Percentiles rank a stretch among this genome's conserved stretches.
Conservation (phyloP, 2,888 invertebrate genomes). For the Branchellion lobata region DNA sequence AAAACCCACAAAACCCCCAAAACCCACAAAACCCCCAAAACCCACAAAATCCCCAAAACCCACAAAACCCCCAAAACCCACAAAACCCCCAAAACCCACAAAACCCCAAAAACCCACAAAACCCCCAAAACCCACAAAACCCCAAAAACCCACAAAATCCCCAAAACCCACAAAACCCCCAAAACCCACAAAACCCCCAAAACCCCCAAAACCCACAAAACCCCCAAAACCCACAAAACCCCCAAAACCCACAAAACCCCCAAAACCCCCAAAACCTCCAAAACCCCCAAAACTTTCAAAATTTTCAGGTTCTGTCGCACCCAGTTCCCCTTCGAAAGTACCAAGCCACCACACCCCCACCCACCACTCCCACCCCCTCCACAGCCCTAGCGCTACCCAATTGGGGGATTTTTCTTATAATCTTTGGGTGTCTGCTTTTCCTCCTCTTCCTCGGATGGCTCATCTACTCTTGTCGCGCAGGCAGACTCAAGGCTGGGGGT, state of each 20-base stretch:
- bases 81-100: too few species aligned
- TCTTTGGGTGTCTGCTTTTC: slow-evolving; percentile 39
- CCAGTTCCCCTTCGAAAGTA: not conserved
- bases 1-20: too few species aligned
- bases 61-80: too few species aligned
- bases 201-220: not conserved
- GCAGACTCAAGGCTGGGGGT: slow-evolving; percentile 24
- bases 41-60: too few species aligned
- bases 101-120: too few species aligned
- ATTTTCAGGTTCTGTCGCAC: slow-evolving; percentile 20
- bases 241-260: not conserved
- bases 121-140: not conserved
- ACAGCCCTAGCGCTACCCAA: slow-evolving; percentile 40
- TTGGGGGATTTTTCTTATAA: slow-evolving; percentile 47
- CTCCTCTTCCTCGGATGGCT: slow-evolving; percentile 46
- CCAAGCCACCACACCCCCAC: not conserved
- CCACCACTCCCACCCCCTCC: slow-evolving; percentile 13
- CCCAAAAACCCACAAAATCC: not conserved
- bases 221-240: not conserved
- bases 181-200: not conserved
- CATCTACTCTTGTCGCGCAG: slow-evolving; percentile 42
- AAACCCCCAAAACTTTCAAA: too few species aligned
- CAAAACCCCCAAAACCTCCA: too few species aligned
- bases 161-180: not conserved
- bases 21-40: too few species aligned